Evolutionary conservation across 2,888 invertebrate genomes (phyloP).

Genomic region (Adela reaumurella): DNA sequence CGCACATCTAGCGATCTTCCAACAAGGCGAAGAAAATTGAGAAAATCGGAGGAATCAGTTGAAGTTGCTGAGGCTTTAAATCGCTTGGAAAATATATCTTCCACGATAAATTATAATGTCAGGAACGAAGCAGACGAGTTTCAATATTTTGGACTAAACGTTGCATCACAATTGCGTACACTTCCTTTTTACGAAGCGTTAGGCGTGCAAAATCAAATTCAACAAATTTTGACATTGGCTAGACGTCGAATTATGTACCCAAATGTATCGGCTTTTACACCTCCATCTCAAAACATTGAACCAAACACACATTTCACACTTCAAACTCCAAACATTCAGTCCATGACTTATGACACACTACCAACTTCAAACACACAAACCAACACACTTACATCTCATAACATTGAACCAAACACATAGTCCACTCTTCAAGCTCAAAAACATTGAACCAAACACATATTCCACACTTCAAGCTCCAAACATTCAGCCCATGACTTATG

Average conservation of each 20-base stretch:
- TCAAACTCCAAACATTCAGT: constrained; percentile 1
- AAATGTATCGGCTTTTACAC: constrained; percentile 5
- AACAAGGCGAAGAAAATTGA: constrained; percentile 1
- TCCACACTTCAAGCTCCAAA: not conserved
- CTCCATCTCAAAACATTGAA: not conserved
- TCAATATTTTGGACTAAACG: constrained; percentile 8
- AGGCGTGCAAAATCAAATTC: constrained; percentile 9
- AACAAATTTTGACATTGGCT: constrained; percentile 9
- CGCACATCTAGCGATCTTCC: not conserved
- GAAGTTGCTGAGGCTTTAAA: constrained; percentile 1
- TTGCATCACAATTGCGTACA: constrained; percentile 10
- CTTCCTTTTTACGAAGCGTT: constrained; percentile 10
- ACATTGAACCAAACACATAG: not conserved
- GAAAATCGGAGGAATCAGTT: constrained; percentile 1
- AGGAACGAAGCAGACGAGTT: constrained; percentile 5
- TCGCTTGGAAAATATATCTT: constrained; percentile 1
- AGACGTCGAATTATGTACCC: constrained; percentile 8
- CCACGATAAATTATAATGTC: not conserved
- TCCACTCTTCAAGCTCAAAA: not conserved
- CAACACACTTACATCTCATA: constrained; percentile 1
- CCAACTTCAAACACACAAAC: constrained; percentile 1
- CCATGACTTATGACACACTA: not conserved
- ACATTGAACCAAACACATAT: not conserved
- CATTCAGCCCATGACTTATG: not conserved
- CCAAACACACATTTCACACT: not conserved